phyloP scores from a whole-genome alignment of 2,113 vertebrate genomes.

The Mustela lutreola region DNA sequence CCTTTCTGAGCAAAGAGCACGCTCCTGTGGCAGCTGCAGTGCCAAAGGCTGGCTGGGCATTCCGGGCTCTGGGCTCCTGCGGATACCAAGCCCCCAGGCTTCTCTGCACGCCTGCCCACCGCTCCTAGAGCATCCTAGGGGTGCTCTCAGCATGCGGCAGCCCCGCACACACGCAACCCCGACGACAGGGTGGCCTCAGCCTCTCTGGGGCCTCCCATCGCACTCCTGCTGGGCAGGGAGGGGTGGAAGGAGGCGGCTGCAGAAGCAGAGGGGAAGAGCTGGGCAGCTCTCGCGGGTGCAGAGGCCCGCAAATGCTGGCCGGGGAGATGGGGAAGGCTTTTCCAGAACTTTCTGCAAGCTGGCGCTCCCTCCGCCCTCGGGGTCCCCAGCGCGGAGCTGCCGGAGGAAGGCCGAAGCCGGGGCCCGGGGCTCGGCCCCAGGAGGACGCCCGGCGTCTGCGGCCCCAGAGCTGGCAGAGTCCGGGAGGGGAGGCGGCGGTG shows the following conservation, averaged over 20 bases:
- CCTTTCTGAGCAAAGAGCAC: not conserved
- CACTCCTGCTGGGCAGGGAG: not conserved
- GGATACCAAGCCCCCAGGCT: not conserved
- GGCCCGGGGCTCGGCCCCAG: not conserved
- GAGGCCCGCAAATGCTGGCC: not conserved
- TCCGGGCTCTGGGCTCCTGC: not conserved
- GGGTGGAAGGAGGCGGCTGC: no score
- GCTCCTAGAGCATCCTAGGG: no score
- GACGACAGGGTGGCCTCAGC: not conserved
- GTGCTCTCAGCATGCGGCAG: not conserved
- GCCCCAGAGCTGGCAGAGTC: not conserved
- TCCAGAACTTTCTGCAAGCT: not conserved
- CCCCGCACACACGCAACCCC: not conserved
- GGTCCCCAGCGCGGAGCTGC: not conserved
- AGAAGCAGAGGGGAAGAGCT: no score
- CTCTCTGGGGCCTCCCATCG: no score
- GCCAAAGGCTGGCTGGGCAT: not conserved
- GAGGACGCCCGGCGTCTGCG: not conserved
- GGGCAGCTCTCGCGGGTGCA: not conserved
- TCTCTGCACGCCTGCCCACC: not conserved
- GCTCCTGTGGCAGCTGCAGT: not conserved
- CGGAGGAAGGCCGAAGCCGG: not conserved
- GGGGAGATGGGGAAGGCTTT: no score
- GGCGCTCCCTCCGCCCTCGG: not conserved
- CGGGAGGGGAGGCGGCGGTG: not conserved